These are phyloP conservation scores for Aspidoscelis tigris DNA, from an alignment of 2,113 vertebrate genomes.

Conservation along the genomic window DNA sequence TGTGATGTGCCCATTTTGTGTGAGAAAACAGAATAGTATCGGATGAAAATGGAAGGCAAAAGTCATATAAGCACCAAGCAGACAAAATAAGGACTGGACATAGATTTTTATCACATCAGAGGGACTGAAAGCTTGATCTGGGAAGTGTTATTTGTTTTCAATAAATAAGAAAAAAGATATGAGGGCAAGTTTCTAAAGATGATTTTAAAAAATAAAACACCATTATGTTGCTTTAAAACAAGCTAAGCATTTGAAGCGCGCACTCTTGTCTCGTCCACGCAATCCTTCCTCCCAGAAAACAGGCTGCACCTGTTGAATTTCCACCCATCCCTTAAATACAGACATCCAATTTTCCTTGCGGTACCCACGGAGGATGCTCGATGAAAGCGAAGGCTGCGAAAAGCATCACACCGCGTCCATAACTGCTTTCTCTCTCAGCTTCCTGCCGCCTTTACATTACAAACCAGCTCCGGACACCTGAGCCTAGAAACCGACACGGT, in stretches of 20 bases:
- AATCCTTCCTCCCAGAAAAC: too few species aligned
- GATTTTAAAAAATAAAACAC: too few species aligned
- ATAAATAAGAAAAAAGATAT: neutral
- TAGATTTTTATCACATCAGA: neutral
- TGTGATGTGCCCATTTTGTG: neutral
- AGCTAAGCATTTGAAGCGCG: too few species aligned
- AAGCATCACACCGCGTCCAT: too few species aligned
- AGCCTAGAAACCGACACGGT: neutral
- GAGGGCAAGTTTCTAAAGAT: too few species aligned
- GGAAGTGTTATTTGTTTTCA: neutral
- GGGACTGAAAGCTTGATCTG: neutral
- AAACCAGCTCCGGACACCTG: neutral
- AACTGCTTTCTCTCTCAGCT: too few species aligned
- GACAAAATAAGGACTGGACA: neutral
- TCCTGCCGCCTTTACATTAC: too few species aligned
- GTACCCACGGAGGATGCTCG: too few species aligned
- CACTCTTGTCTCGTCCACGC: too few species aligned
- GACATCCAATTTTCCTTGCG: too few species aligned
- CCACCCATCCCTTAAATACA: neutral
- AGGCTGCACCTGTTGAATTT: neutral
- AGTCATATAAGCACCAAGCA: neutral
- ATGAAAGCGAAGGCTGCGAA: too few species aligned
- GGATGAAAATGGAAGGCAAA: neutral
- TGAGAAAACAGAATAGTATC: neutral
- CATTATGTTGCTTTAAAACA: too few species aligned